Base-by-base conservation (phyloP, 2,797 vertebrate genomes). In the Cheirogaleus major region DNA sequence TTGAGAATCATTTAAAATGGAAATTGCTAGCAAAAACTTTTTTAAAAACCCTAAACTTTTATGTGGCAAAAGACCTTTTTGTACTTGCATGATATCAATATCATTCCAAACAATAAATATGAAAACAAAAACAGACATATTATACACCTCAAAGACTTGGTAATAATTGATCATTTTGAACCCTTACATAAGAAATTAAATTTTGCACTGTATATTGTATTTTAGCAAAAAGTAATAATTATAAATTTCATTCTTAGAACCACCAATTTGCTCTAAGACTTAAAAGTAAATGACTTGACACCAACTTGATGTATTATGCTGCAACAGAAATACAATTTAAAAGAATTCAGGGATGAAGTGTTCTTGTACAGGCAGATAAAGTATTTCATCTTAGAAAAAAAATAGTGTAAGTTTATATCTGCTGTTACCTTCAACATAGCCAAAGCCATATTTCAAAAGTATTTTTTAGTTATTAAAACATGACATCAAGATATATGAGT, bases 291-390 rank as follows among this genome's bases (percentile, higher is more conserved):
- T 91, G 30, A 83, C 27, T 55, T 80, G 35, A 86, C n/a, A 87
- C 17, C 48, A 84, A 84, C 13, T 57, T 84, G 30, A 55, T 69
- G 32, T 83, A 90, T 80, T 83, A 67, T 57, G 35, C n/a, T 67
- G 7, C 50, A 86, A 65, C 38, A n/a, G n/a, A 95, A 86, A 93
- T 57, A 55, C 14, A 88, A 55, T 92, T 78, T 92, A 94, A 86
- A 75, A 91, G 52, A 84, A 82, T 32, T 76, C 72, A 48, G 30
- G 79, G 50, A 81, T 25, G 43, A 89, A 70, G 12, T 92, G 80
- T 89, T 91, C 35, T 84, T 43, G 25, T 2, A 94, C 4, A 72
- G 45, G 57, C 12, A 79, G 78, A 57, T 57, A 20, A 86, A 81
- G 23, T 30, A 89, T 38, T 76, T 83, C 81, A 43, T 81, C 91